Conservation (phyloP, 1,140 invertebrate species). For the Campoletis sonorensis region DNA sequence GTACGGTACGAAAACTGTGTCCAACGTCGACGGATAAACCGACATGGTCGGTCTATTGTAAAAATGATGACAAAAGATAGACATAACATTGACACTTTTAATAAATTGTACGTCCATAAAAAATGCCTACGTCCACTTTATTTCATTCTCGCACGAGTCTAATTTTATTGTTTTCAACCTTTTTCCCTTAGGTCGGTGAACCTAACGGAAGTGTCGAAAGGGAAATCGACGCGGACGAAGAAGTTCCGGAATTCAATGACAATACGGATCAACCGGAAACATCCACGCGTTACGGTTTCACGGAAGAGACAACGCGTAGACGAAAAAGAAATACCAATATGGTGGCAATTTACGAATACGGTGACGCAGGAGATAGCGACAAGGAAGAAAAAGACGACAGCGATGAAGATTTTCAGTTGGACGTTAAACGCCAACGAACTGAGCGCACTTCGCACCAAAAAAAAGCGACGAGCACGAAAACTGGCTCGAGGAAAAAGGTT, state of each 20-base stretch:
- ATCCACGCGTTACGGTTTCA: not conserved
- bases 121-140: slow-evolving; percentile 19
- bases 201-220: slow-evolving; percentile 5
- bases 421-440: not conserved
- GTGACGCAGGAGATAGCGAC: not conserved
- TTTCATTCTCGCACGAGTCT: not conserved
- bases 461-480: not conserved
- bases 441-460: not conserved
- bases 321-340: not conserved
- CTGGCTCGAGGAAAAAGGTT: not conserved
- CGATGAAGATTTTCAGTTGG: not conserved
- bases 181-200: not conserved
- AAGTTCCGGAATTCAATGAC: slow-evolving; percentile 2
- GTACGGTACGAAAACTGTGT: not conserved
- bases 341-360: not conserved
- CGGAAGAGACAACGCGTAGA: slow-evolving; percentile 5
- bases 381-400: not conserved
- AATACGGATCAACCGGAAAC: not conserved
- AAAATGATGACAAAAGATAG: slow-evolving; percentile 38
- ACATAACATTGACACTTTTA: slow-evolving; percentile 2
- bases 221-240: slow-evolving; percentile 1
- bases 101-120: slow-evolving; percentile 38
- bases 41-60: not conserved
- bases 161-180: slow-evolving; percentile 2
- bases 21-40: not conserved